Base-by-base conservation (phyloP, 2,888 invertebrate species). In the Maniola hyperantus region DNA sequence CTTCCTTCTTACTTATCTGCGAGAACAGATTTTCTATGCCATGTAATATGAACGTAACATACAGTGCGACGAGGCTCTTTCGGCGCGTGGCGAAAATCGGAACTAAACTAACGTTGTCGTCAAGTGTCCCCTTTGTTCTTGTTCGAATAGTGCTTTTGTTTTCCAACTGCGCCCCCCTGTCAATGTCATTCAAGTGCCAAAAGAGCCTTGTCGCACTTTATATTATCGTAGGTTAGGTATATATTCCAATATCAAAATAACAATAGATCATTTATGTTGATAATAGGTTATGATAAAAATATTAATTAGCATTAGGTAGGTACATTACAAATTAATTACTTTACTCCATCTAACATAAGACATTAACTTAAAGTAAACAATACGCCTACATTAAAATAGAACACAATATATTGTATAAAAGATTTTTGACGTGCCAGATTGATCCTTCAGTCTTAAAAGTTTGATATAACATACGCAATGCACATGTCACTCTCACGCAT, bases 381-480 rank as follows among this genome's bases (percentile, higher is more conserved):
- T 46, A 26, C 7, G 15, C n/a, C 11, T 48, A 54, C 34, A 46
- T 7, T 36, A 34, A 51, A 26, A 26, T 34, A 26, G 55, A 64
- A 58, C 6, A 46, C 46, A 62, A 65, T 39, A 18, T 55, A 61
- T 36, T 61, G n/a, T n/a, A n/a, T n/a, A 51, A 50, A 42, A 39
- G 60, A 48, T 65, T 66, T 53, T 68, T 61, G 67, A 67, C 58
- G 61, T 62, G 61, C 33, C 60, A 53, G 55, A 61, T 57, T 26
- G 46, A 44, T 57, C 58, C 44, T 60, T 69, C 69, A 69, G 69
- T 69, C 69, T 69, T 69, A 53, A 60, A 50, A 61, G 48, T 64
- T 69, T 64, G 8, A 34, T 59, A 65, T 44, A 63, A 66, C 66
- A 54, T 65, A 62, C 58, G 13, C 59, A 48, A 60, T 63, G 66